phyloP scores from a whole-genome alignment of 2,797 vertebrate species.

The Coregonus sp. region DNA sequence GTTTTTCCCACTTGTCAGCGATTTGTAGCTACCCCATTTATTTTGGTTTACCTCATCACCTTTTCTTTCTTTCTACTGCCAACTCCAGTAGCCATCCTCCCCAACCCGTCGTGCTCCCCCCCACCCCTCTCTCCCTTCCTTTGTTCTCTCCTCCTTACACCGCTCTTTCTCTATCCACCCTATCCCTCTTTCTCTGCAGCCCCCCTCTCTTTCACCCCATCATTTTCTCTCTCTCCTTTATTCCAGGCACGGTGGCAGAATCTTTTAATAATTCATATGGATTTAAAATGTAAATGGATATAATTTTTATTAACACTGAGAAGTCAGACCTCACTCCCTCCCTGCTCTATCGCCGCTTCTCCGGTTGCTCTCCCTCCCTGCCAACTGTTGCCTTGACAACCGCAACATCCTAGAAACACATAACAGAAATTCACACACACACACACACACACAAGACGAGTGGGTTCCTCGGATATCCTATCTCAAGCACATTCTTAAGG shows the following conservation, averaged over 20 bases:
- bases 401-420: slow-evolving; percentile 34
- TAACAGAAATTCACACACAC: background rate
- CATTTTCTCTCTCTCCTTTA: background rate
- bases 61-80: background rate
- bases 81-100: background rate
- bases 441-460: background rate
- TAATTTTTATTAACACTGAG: slow-evolving; percentile 35
- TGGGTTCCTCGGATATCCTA: background rate
- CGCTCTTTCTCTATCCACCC: slow-evolving; percentile 1
- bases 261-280: slow-evolving; percentile 45
- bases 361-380: slow-evolving; percentile 27
- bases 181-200: background rate
- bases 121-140: background rate
- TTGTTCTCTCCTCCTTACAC: background rate
- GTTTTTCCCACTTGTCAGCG: background rate
- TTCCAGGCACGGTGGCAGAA: slow-evolving; percentile 23
- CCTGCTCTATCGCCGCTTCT: background rate
- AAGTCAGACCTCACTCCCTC: slow-evolving; percentile 17
- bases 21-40: background rate
- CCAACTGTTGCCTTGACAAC: slow-evolving; percentile 52
- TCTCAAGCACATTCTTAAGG: slow-evolving; percentile 1
- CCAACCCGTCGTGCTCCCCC: background rate
- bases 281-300: slow-evolving; percentile 40
- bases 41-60: background rate
- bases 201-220: background rate